Base-by-base conservation (phyloP, 1,140 invertebrate genomes). In the Macrotrachela quadricornifera region DNA sequence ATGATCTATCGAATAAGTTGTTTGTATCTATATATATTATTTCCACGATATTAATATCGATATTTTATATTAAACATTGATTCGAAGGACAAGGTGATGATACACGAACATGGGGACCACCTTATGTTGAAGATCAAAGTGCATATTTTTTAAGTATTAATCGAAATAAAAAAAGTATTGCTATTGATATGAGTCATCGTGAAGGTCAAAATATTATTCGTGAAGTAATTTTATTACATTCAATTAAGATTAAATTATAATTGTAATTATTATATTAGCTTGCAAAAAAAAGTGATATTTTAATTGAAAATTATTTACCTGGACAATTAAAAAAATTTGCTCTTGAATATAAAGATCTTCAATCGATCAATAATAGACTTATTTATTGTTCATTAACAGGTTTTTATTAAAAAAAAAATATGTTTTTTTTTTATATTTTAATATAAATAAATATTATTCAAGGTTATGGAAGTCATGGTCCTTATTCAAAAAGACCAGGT, bases 261-360 rank as follows among this genome's bases (percentile, higher is more conserved):
- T 12, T 11, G 11, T 1, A 37, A 8, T 47, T 10, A 15, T 18
- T 16, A 4, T n/a, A 36, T 50, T 18, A 72, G 68, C 57, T 75
- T 42, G 80, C 78, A 12, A 69, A 69, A 48, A 76, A 79, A 57
- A 80, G 79, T 67, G 90, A 96, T 73, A 77, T 96, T 18, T 62
- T 95, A 0, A 75, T 96, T 12, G 90, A 96, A 66, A 96, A 96
- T 71, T 96, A 81, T 70, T 71, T 95, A 1, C 90, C 90, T 14
- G 87, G 86, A 1, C 86, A 85, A 61, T 65, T 96, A 56, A 74
- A 78, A 21, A 66, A 78, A 52, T 72, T 85, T 48, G 78, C 78
- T 9, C 66, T 96, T 46, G 84, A 81, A 18, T 96, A 88, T 66
- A 68, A 82, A 9, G 68, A 78, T 14, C 59, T 96, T 21, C 76